Base-by-base conservation (phyloP, 2,888 invertebrate genomes). In the Aelia acuminata region DNA sequence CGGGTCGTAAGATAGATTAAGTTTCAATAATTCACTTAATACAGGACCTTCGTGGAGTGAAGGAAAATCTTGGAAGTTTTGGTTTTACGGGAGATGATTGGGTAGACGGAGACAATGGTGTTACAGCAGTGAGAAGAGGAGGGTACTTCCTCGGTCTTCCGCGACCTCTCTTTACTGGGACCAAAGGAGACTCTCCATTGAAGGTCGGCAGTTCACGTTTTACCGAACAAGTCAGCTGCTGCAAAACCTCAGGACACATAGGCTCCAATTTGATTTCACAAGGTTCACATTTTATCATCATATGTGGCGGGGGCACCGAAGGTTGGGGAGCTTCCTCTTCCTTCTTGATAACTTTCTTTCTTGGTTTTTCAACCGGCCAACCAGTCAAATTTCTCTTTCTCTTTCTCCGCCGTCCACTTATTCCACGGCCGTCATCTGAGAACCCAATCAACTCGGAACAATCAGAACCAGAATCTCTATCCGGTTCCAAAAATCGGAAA, bases 331-430 rank as follows among this genome's bases (percentile, higher is more conserved):
- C 75, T 43, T 90, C 89, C 87, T 88, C 89, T 35, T 63, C 86
- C 43, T 86, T 88, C 53, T 88, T 88, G 31, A 85, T 50, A 7
- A 91, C 86, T 89, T 91, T 92, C 87, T 91, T 91, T 39, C 91
- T 91, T 89, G 92, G 91, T 89, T 92, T 92, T 63, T 92, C 92
- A 3, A 92, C 92, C 0, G 97, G 97, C 97, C 97, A 97, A 15
- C 97, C 97, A 0, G 97, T 97, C 89, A 95, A 93, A 92, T 97
- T 97, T 92, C 95, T 95, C 92, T 95, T 95, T 92, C 95, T 94
- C 91, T 95, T 95, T 90, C 94, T 93, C 87, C 93, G 92, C 84
- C 94, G 94, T 20, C 90, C 89, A 84, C 88, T 89, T n/a, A 89
- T 89, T 18, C 89, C 89, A 13, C 90, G 89, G 47, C 90, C 90